Evolutionary conservation across 2,113 vertebrate genomes (phyloP).

Genomic region (Bubalus kerabau): DNA sequence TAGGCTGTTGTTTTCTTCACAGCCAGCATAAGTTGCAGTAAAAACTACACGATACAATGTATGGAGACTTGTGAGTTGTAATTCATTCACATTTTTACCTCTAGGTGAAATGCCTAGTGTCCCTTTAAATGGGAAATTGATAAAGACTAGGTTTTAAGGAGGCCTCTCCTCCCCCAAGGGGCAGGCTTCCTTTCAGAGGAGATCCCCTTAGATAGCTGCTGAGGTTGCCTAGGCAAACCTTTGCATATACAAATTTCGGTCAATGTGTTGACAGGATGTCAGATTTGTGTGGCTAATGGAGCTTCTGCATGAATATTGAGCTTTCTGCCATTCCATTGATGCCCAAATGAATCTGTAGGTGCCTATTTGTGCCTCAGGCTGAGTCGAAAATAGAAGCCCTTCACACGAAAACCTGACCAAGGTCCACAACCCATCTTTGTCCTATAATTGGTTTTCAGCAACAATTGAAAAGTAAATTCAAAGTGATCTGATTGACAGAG

Average conservation of each 20-base stretch:
- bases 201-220: neutral
- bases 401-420: neutral
- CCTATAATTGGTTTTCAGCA: neutral
- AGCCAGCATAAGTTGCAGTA: neutral
- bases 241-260: slow-evolving; percentile 46
- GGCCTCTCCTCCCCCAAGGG: neutral
- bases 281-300: slow-evolving; percentile 24
- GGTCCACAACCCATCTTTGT: neutral
- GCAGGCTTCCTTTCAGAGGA: neutral
- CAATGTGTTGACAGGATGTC: slow-evolving; percentile 50
- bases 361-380: slow-evolving; percentile 4
- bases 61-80: neutral
- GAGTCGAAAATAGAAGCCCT: neutral
- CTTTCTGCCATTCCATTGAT: neutral
- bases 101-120: neutral
- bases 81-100: neutral
- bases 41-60: neutral
- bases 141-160: neutral
- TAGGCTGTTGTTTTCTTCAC: neutral
- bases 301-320: slow-evolving; percentile 31
- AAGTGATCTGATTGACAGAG: neutral
- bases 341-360: slow-evolving; percentile 31
- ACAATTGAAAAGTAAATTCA: neutral
- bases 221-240: slow-evolving; percentile 1
- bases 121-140: slow-evolving; percentile 13